Conservation (phyloP, 2,113 vertebrate species). For the Tetraodon nigroviridis region DNA sequence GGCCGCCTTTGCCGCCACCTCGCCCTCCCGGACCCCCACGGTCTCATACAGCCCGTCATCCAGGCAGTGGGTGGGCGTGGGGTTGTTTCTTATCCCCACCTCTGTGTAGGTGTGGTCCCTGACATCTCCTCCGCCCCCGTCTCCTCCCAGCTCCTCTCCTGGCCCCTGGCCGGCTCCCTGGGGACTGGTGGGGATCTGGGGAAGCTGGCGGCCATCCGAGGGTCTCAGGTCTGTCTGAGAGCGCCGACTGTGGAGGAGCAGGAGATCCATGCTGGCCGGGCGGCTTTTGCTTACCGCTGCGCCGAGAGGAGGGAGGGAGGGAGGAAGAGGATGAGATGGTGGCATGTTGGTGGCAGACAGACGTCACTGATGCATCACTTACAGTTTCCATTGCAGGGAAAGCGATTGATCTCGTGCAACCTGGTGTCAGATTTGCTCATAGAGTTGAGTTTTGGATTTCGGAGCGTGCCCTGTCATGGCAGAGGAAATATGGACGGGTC, state of each 20-base stretch:
- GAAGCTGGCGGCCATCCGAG: conserved; percentile 65
- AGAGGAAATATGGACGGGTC: conserved; percentile 15
- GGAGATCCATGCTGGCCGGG: conserved; percentile 77
- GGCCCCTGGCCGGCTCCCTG: conserved; percentile 48
- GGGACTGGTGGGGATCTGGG: conserved; percentile 63
- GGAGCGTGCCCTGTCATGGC: conserved; percentile 66
- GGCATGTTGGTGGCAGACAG: neutral
- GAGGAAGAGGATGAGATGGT: neutral
- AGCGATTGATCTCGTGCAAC: conserved; percentile 75
- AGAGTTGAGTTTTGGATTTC: conserved; percentile 75
- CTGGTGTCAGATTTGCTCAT: conserved; percentile 81
- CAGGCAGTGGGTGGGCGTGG: conserved; percentile 52
- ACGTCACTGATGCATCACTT: conserved; percentile 46
- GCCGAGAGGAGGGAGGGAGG: neutral
- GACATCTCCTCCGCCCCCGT: conserved; percentile 39
- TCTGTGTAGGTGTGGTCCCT: conserved; percentile 74
- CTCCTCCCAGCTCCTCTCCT: conserved; percentile 27
- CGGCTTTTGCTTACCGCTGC: conserved; percentile 71
- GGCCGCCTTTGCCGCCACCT: conserved; percentile 33
- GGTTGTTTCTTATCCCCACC: conserved; percentile 66
- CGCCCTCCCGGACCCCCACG: conserved; percentile 63
- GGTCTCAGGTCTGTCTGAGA: conserved; percentile 69
- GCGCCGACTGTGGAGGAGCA: conserved; percentile 71
- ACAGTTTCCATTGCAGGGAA: conserved; percentile 75
- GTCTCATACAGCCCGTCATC: conserved; percentile 76